phyloP scores from a whole-genome alignment of 2,888 invertebrate genomes.

The Aspidiotus rigidus region DNA sequence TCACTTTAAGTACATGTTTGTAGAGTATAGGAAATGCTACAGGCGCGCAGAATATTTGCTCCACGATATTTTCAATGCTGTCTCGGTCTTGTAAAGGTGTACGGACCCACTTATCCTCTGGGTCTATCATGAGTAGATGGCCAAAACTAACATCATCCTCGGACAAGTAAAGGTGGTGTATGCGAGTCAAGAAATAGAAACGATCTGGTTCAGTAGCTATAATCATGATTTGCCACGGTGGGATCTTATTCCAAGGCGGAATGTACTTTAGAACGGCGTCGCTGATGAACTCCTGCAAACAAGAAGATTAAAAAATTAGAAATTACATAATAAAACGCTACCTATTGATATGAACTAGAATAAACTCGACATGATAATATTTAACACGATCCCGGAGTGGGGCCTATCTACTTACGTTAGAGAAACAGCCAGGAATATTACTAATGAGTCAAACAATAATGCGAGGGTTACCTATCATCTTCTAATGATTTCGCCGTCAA shows the following conservation, averaged over 20 bases:
- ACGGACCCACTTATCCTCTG: slow-evolving; percentile 25
- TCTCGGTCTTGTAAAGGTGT: slow-evolving; percentile 31
- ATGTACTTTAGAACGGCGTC: slow-evolving; percentile 69
- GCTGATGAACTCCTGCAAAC: slow-evolving; percentile 60
- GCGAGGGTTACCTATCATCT: too few species aligned
- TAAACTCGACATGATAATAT: too few species aligned
- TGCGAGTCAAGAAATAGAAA: slow-evolving; percentile 61
- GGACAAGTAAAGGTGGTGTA: slow-evolving; percentile 65
- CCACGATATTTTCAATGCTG: slow-evolving; percentile 35
- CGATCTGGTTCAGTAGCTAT: slow-evolving; percentile 48
- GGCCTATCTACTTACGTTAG: too few species aligned
- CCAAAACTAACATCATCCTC: slow-evolving; percentile 65
- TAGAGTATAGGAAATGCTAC: slow-evolving; percentile 47
- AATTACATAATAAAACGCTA: too few species aligned
- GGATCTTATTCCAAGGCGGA: slow-evolving; percentile 50
- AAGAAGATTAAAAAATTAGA: neutral
- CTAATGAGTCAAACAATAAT: too few species aligned
- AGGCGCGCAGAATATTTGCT: slow-evolving; percentile 34
- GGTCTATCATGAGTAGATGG: slow-evolving; percentile 52
- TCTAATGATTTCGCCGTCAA: too few species aligned
- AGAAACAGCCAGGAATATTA: too few species aligned
- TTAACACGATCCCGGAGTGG: too few species aligned
- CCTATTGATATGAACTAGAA: too few species aligned
- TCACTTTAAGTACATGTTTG: slow-evolving; percentile 56
- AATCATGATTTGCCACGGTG: slow-evolving; percentile 73